phyloP scores from a whole-genome alignment of 2,113 vertebrate species.

The Otis tarda region DNA sequence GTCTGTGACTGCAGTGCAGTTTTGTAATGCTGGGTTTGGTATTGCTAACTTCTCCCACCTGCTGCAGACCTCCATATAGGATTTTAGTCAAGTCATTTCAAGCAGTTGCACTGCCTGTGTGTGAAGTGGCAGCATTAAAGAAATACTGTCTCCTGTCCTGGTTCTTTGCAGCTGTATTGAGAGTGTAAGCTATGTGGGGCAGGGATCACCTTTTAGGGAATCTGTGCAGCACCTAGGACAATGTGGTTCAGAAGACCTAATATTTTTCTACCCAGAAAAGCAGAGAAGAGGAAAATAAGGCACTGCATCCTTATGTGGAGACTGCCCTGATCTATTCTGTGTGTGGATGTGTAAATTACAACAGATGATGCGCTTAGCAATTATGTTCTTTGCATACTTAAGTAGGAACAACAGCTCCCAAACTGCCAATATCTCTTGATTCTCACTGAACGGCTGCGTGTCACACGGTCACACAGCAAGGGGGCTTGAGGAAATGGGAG shows the following conservation, averaged over 20 bases:
- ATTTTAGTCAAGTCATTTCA: not conserved
- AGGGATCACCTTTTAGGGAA: not conserved
- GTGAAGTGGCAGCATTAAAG: not conserved
- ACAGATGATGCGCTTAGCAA: conserved; percentile 77
- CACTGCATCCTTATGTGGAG: conserved; percentile 5
- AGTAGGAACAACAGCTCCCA: conserved; percentile 78
- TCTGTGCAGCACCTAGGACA: not conserved
- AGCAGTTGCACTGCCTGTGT: not conserved
- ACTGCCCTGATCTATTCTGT: conserved; percentile 46
- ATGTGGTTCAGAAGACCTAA: not conserved
- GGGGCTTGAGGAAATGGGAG: conserved; percentile 55
- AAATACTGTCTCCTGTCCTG: not conserved
- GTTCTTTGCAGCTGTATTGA: not conserved
- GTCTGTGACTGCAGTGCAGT: not conserved
- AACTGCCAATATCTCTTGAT: conserved; percentile 72
- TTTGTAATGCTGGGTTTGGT: not conserved
- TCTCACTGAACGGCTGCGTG: conserved; percentile 63
- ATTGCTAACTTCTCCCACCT: not conserved
- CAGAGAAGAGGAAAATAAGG: not conserved
- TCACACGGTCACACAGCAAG: conserved; percentile 70
- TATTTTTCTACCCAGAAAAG: not conserved
- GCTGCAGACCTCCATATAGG: not conserved
- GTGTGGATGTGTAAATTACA: conserved; percentile 75
- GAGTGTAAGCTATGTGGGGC: not conserved
- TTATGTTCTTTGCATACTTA: conserved; percentile 79